Percentiles rank a stretch among this genome's conserved stretches.
These are phyloP conservation scores for Istiophorus platypterus DNA, from an alignment of 2,113 vertebrate genomes.

Conservation along the genomic window DNA sequence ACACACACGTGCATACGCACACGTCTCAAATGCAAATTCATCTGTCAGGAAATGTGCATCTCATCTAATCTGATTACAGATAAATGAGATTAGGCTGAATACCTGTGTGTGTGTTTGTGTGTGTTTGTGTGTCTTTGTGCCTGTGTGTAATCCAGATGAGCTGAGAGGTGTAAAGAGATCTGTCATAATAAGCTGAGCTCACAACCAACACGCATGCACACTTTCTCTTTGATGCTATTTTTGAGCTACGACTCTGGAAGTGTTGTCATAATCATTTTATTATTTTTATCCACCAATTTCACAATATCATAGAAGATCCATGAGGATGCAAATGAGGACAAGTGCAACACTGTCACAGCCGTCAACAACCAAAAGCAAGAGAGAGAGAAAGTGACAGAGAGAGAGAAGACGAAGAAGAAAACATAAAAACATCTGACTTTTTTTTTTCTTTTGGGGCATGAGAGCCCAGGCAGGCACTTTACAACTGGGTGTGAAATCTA, in stretches of 20 bases:
- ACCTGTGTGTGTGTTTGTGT: slow-evolving; percentile 5
- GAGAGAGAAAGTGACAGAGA: slow-evolving; percentile 29
- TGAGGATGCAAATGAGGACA: slow-evolving; percentile 75
- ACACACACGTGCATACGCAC: neutral
- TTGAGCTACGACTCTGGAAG: slow-evolving; percentile 1
- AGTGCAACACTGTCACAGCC: slow-evolving; percentile 73
- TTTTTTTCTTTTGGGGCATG: slow-evolving; percentile 11
- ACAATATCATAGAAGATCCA: slow-evolving; percentile 79
- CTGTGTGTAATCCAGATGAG: slow-evolving; percentile 19
- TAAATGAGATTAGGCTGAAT: slow-evolving; percentile 2
- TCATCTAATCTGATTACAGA: slow-evolving; percentile 6
- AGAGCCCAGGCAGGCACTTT: slow-evolving; percentile 79
- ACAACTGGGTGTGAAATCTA: slow-evolving; percentile 43
- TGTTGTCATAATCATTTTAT: slow-evolving; percentile 62
- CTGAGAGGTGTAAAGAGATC: slow-evolving; percentile 9
- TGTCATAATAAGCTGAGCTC: neutral
- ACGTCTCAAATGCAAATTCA: neutral
- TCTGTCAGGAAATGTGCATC: slow-evolving; percentile 11
- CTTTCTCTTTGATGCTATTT: neutral
- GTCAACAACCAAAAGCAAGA: slow-evolving; percentile 61
- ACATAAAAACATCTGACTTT: slow-evolving; percentile 21
- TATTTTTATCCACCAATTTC: slow-evolving; percentile 75
- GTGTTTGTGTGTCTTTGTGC: neutral
- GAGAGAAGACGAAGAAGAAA: slow-evolving; percentile 22
- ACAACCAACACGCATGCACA: slow-evolving; percentile 22